Conservation (phyloP, 2,797 vertebrate species). For the Hoplostethus mediterraneus region DNA sequence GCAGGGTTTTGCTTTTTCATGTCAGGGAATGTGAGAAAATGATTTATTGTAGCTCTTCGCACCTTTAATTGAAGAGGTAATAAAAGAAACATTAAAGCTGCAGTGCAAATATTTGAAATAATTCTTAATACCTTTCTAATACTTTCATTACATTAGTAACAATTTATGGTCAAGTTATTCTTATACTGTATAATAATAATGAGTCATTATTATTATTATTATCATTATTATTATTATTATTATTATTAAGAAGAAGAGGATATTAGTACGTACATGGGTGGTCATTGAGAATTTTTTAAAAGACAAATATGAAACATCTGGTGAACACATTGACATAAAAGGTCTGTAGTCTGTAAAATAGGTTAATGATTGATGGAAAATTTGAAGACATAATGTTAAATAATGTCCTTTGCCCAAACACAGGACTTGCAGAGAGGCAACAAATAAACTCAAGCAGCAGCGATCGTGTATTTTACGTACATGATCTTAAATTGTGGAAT, state of each 20-base stretch:
- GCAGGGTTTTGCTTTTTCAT: slow-evolving; percentile 54
- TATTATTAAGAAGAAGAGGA: neutral
- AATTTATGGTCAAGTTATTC: slow-evolving; percentile 23
- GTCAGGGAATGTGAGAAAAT: slow-evolving; percentile 74
- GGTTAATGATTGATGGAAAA: slow-evolving; percentile 68
- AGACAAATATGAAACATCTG: slow-evolving; percentile 74
- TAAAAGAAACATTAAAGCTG: slow-evolving; percentile 59
- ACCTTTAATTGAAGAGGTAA: slow-evolving; percentile 49
- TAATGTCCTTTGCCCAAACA: slow-evolving; percentile 31
- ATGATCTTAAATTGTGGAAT: slow-evolving; percentile 4
- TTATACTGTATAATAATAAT: neutral
- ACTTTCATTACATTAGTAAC: slow-evolving; percentile 20
- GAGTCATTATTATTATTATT: neutral
- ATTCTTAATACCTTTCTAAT: slow-evolving; percentile 24
- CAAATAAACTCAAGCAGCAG: slow-evolving; percentile 27
- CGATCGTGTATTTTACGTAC: slow-evolving; percentile 24
- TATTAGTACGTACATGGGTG: neutral
- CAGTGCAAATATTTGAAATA: slow-evolving; percentile 34
- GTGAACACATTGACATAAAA: slow-evolving; percentile 68
- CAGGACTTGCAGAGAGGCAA: slow-evolving; percentile 28
- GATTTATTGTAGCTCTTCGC: slow-evolving; percentile 69
- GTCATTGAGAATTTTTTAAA: slow-evolving; percentile 29
- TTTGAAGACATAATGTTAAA: slow-evolving; percentile 51
- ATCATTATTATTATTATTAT: slow-evolving; percentile 1
- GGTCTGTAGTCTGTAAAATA: slow-evolving; percentile 65